Conservation (phyloP, 2,888 invertebrate genomes). For the Callosobruchus maculatus region DNA sequence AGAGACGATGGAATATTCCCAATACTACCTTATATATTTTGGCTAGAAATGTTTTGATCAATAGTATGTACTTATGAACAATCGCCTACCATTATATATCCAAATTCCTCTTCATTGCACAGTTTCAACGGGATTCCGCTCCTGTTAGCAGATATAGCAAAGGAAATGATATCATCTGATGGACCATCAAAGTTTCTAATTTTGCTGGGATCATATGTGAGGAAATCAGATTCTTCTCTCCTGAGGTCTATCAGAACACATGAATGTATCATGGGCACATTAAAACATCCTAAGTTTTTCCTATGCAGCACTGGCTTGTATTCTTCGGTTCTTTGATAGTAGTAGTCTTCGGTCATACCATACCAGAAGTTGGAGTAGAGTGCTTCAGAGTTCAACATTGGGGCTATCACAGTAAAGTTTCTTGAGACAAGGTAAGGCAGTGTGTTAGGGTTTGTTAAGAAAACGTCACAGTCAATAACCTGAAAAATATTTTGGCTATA, state of each 20-base stretch:
- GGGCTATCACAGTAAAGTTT: slow-evolving; percentile 67
- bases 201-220: slow-evolving; percentile 72
- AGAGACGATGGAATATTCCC: too few species aligned
- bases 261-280: slow-evolving; percentile 89
- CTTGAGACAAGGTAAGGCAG: slow-evolving; percentile 62
- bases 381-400: slow-evolving; percentile 82
- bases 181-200: slow-evolving; percentile 64
- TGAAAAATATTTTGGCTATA: slow-evolving; percentile 43
- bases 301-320: slow-evolving; percentile 77
- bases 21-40: too few species aligned
- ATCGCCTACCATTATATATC: slow-evolving; percentile 62
- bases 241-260: slow-evolving; percentile 78
- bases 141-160: slow-evolving; percentile 77
- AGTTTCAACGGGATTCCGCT: slow-evolving; percentile 65
- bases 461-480: slow-evolving; percentile 83
- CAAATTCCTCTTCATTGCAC: slow-evolving; percentile 79
- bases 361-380: slow-evolving; percentile 96
- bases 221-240: slow-evolving; percentile 52
- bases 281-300: slow-evolving; percentile 67
- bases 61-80: too few species aligned
- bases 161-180: slow-evolving; percentile 86
- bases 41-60: too few species aligned
- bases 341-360: slow-evolving; percentile 82
- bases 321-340: slow-evolving; percentile 78
- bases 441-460: slow-evolving; percentile 66